These are phyloP conservation scores for Gambelia wislizenii DNA, from an alignment of 2,797 vertebrate species.

Conservation along the genomic window DNA sequence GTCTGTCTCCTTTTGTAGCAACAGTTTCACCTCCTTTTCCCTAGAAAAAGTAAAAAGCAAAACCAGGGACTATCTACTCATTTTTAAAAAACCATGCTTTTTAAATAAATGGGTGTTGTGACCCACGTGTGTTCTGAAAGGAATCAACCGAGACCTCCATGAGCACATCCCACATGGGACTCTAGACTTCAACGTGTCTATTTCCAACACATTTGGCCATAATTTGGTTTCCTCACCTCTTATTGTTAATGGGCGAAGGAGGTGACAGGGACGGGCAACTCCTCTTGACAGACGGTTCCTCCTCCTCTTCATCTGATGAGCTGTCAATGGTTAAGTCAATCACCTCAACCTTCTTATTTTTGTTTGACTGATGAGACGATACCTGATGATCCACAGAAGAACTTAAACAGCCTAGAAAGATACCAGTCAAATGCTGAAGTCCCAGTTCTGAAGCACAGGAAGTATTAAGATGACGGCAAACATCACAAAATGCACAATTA, in stretches of 20 bases:
- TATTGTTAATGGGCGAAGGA: constrained; percentile 89
- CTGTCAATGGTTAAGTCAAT: constrained; percentile 97
- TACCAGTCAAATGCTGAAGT: not conserved
- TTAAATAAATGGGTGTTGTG: not conserved
- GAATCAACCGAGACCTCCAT: not conserved
- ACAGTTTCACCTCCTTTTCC: no score
- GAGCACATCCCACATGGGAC: not conserved
- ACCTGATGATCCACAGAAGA: constrained; percentile 87
- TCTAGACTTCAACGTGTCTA: no score
- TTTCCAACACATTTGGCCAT: fast-evolving
- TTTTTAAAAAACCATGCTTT: not conserved
- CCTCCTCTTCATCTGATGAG: constrained; percentile 95
- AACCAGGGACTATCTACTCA: not conserved
- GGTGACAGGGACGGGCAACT: constrained; percentile 93
- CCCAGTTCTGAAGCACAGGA: not conserved
- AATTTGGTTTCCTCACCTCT: constrained; percentile 84
- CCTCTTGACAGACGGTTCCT: constrained; percentile 91
- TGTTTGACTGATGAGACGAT: constrained; percentile 82
- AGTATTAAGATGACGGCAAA: not conserved
- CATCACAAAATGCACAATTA: not conserved
- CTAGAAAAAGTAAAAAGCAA: not conserved
- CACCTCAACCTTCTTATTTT: constrained; percentile 93
- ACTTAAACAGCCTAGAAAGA: constrained; percentile 82
- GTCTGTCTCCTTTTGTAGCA: not conserved
- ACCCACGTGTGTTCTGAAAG: not conserved